Conservation (phyloP, 2,113 vertebrate species). For the Serilophus lunatus region DNA sequence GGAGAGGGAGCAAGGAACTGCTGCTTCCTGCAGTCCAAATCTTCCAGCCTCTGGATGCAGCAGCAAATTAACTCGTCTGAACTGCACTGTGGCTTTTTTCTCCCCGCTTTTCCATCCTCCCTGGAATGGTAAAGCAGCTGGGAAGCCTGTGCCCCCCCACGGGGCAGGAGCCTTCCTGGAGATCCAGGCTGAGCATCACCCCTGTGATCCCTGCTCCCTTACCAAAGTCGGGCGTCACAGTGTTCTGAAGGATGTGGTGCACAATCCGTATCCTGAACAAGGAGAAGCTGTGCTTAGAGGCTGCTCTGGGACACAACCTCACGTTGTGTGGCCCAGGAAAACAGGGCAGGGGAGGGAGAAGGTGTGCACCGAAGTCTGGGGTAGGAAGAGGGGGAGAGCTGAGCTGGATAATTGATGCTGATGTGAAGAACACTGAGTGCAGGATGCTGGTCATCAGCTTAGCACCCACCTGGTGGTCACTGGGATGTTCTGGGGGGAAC, state of each 20-base stretch:
- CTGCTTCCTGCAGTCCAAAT: background rate
- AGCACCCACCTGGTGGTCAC: constrained; percentile 74
- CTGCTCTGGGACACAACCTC: background rate
- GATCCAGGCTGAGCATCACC: background rate
- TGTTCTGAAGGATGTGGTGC: constrained; percentile 78
- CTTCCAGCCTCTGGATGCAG: background rate
- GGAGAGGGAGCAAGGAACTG: background rate
- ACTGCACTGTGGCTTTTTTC: background rate
- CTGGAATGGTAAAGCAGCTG: background rate
- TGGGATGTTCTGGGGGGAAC: background rate
- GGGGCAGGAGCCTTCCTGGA: background rate
- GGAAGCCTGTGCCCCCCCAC: background rate
- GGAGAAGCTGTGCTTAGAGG: background rate
- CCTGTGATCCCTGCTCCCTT: constrained; percentile 31
- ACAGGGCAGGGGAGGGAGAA: background rate
- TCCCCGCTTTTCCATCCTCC: accelerated
- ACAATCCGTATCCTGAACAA: constrained; percentile 83
- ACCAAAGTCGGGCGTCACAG: constrained; percentile 53
- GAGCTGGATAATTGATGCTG: background rate
- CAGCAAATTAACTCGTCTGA: background rate
- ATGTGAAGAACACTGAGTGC: background rate
- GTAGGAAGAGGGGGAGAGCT: background rate
- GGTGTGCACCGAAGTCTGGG: background rate
- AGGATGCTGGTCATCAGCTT: background rate
- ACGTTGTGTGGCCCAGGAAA: background rate